Conservation (phyloP, 2,888 invertebrate species). For the Eumerus sabulonum region DNA sequence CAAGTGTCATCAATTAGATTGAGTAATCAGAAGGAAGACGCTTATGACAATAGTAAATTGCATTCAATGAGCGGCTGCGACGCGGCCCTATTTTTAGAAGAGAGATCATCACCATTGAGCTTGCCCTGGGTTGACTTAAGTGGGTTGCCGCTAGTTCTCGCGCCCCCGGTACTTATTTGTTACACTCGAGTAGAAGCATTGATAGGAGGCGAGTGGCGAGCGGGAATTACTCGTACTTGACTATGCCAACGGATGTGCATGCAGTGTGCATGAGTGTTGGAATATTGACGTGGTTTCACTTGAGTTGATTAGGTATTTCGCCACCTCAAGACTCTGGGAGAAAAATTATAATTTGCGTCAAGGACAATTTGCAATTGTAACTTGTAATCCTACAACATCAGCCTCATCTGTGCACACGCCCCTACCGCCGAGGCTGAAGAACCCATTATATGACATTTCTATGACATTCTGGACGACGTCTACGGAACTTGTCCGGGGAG, state of each 20-base stretch:
- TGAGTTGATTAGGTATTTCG: too few relatives aligned
- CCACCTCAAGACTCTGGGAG: too few relatives aligned
- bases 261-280: slow-evolving; percentile 21
- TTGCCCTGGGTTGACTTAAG: slow-evolving; percentile 18
- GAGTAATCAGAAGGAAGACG: slow-evolving; percentile 3
- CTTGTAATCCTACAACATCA: too few relatives aligned
- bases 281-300: slow-evolving; percentile 15
- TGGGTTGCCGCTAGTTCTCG: slow-evolving; percentile 12
- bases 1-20: slow-evolving; percentile 15
- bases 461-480: too few relatives aligned
- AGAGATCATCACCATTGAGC: slow-evolving; percentile 21
- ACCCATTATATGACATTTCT: too few relatives aligned
- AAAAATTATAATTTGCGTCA: too few relatives aligned
- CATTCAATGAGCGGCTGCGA: slow-evolving; percentile 9
- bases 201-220: too few relatives aligned
- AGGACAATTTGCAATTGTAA: too few relatives aligned
- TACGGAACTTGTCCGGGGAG: too few relatives aligned
- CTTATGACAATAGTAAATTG: slow-evolving; percentile 1
- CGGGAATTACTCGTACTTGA: slow-evolving; percentile 5
- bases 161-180: slow-evolving; percentile 1
- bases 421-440: too few relatives aligned
- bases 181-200: too few relatives aligned
- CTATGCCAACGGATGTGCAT: slow-evolving; percentile 24
- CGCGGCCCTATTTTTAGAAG: slow-evolving; percentile 27
- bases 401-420: too few relatives aligned